These are phyloP conservation scores for Drosophila melanogaster DNA, from an alignment of 1,140 invertebrate genomes.

Conservation along the genomic window Release_6_plus_ISO1_MT NC_004354.4:21195501-21196000, in stretches of 20 bases:
- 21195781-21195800: constrained; percentile 35
- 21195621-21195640: too few relatives aligned
- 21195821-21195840: constrained; percentile 1
- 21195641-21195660: too few relatives aligned
- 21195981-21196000: neutral
- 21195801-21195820: constrained; percentile 36
- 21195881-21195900: constrained; percentile 2
- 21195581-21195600: too few relatives aligned
- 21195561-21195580: too few relatives aligned
- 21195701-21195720: constrained; percentile 23
- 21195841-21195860: constrained; percentile 11
- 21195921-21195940: neutral
- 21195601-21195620: too few relatives aligned
- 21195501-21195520: too few relatives aligned
- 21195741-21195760: constrained; percentile 43
- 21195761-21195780: neutral
- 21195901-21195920: neutral
- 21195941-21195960: neutral
- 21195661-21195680: constrained; percentile 11
- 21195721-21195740: constrained; percentile 57
- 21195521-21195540: too few relatives aligned
- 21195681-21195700: constrained; percentile 28
- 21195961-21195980: neutral
- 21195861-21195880: constrained; percentile 3
- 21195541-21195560: too few relatives aligned